Conservation (phyloP, 2,888 invertebrate species). For the Brachylomia viminalis region DNA sequence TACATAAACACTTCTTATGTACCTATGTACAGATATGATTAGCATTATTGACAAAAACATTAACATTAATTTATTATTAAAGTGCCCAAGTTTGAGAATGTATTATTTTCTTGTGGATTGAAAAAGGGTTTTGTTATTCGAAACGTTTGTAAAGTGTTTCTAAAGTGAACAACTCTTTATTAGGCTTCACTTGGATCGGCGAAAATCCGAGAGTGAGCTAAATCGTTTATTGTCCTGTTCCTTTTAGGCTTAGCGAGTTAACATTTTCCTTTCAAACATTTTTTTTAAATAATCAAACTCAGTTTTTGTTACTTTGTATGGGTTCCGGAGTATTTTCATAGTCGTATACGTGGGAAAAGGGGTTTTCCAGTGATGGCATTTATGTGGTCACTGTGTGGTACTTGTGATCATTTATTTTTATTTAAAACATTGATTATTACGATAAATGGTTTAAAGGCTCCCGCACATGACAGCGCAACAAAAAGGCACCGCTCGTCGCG, state of each 20-base stretch:
- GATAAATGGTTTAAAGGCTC: too few species aligned
- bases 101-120: conserved; percentile 36
- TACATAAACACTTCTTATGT: conserved; percentile 27
- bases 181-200: conserved; percentile 48
- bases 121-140: conserved; percentile 40
- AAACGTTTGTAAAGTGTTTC: conserved; percentile 44
- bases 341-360: background rate
- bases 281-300: conserved; percentile 35
- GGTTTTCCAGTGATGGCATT: background rate
- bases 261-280: conserved; percentile 41
- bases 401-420: background rate
- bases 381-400: background rate
- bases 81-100: conserved; percentile 13
- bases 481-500: too few species aligned
- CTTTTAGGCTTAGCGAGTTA: conserved; percentile 58
- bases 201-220: conserved; percentile 53
- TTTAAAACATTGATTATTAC: background rate
- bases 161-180: conserved; percentile 55
- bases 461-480: too few species aligned
- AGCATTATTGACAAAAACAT: conserved; percentile 29
- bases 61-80: conserved; percentile 20
- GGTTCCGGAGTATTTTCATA: conserved; percentile 19
- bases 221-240: conserved; percentile 58
- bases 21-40: conserved; percentile 19
- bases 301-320: conserved; percentile 29